Evolutionary conservation across 2,113 vertebrate genomes (phyloP).

Genomic region (Tympanuchus pallidicinctus): DNA sequence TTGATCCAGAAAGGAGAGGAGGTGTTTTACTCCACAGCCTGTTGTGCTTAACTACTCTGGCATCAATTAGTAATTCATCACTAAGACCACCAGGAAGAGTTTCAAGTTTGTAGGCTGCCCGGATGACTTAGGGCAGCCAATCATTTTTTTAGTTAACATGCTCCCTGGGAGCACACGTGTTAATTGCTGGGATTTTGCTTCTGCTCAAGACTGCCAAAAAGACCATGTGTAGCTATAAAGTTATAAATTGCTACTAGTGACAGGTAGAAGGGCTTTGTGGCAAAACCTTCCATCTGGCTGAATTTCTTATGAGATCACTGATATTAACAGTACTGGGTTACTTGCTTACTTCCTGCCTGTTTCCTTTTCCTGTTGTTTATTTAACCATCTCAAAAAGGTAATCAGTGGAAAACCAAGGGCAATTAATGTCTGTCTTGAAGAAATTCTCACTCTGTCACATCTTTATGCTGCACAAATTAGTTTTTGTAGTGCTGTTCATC

Average conservation of each 20-base stretch:
- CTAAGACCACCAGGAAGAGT: not conserved
- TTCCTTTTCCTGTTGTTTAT: not conserved
- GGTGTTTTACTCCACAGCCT: not conserved
- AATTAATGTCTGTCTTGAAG: not conserved
- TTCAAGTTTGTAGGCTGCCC: not conserved
- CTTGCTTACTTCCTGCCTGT: not conserved
- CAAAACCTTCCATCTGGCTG: not conserved
- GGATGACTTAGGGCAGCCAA: slow-evolving; percentile 9
- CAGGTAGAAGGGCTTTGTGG: slow-evolving; percentile 19
- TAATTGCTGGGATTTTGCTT: slow-evolving; percentile 46
- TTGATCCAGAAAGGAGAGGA: not conserved
- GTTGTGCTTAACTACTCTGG: not conserved
- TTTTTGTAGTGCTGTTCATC: not conserved
- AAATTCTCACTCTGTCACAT: not conserved
- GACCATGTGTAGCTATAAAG: slow-evolving; percentile 20
- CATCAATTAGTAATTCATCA: slow-evolving; percentile 9
- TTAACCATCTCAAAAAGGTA: not conserved
- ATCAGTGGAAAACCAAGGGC: not conserved
- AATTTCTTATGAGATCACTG: not conserved
- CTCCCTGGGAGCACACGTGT: not conserved
- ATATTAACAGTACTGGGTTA: not conserved
- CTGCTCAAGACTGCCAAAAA: slow-evolving; percentile 27
- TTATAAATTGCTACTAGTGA: not conserved
- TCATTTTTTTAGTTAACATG: slow-evolving; percentile 38
- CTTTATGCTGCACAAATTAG: not conserved